Conservation (phyloP, 2,888 invertebrate genomes). For the Strigamia transsilvanica region DNA sequence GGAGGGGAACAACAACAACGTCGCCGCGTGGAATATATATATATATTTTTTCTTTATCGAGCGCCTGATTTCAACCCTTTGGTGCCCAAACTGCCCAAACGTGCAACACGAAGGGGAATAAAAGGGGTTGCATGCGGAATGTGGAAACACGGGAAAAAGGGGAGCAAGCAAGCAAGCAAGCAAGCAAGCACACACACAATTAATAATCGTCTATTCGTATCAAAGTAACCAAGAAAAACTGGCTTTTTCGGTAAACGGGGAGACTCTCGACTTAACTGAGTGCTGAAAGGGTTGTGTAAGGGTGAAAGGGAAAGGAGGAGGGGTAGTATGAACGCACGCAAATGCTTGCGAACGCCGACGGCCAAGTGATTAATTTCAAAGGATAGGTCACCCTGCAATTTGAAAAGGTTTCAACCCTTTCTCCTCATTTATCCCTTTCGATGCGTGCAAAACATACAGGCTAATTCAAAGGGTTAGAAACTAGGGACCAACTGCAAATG, state of each 20-base stretch:
- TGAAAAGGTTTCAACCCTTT: constrained; percentile 49
- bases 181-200: neutral
- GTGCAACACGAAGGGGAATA: constrained; percentile 43
- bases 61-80: constrained; percentile 47
- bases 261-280: constrained; percentile 47
- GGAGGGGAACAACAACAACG: constrained; percentile 48
- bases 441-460: constrained; percentile 48
- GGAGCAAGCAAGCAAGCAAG: neutral
- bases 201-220: constrained; percentile 47
- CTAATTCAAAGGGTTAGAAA: constrained; percentile 9
- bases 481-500: constrained; percentile 4
- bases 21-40: constrained; percentile 42
- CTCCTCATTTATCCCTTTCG: constrained; percentile 43
- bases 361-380: constrained; percentile 49
- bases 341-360: constrained; percentile 49
- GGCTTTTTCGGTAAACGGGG: constrained; percentile 49
- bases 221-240: constrained; percentile 45
- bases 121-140: constrained; percentile 39
- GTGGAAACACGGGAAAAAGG: constrained; percentile 49
- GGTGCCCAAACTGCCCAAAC: constrained; percentile 48
- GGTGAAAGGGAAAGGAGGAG: constrained; percentile 41
- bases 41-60: constrained; percentile 40
- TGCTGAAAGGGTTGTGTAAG: constrained; percentile 44
- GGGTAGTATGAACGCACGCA: constrained; percentile 42
- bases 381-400: constrained; percentile 48